Evolutionary conservation across 2,113 vertebrate genomes (phyloP).

Genomic region (Aegithalos caudatus): DNA sequence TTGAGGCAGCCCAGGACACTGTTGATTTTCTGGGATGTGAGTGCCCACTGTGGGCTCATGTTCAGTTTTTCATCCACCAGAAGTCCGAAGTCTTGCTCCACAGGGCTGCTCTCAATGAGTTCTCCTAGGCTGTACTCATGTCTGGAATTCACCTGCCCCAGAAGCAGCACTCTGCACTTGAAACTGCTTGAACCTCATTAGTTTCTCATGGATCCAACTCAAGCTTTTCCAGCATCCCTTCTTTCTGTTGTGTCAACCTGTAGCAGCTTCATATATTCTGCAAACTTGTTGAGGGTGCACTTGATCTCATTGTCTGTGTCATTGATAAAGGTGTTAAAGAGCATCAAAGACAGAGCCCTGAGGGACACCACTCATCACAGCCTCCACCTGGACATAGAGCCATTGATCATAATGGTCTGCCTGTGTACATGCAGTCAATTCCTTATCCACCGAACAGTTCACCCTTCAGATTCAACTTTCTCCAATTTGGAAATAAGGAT

Average conservation of each 20-base stretch:
- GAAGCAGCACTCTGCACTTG: too few relatives aligned
- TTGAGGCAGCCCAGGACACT: not conserved
- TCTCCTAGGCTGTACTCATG: not conserved
- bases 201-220: not conserved
- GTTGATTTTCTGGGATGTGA: not conserved
- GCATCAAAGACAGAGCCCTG: not conserved
- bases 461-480: not conserved
- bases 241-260: not conserved
- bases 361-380: not conserved
- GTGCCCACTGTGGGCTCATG: not conserved
- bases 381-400: not conserved
- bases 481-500: not conserved
- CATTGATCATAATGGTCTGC: not conserved
- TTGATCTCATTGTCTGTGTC: not conserved
- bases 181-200: not conserved
- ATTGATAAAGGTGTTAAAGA: not conserved
- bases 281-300: not conserved
- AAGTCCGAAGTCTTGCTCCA: not conserved
- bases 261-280: not conserved
- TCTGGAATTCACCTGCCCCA: not conserved
- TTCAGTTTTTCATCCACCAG: not conserved
- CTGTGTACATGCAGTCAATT: not conserved
- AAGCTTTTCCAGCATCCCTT: not conserved
- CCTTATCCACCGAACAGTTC: not conserved
- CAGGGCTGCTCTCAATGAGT: not conserved